These are phyloP conservation scores for Tiliacea citrago DNA, from an alignment of 2,888 invertebrate genomes.

Conservation along the genomic window DNA sequence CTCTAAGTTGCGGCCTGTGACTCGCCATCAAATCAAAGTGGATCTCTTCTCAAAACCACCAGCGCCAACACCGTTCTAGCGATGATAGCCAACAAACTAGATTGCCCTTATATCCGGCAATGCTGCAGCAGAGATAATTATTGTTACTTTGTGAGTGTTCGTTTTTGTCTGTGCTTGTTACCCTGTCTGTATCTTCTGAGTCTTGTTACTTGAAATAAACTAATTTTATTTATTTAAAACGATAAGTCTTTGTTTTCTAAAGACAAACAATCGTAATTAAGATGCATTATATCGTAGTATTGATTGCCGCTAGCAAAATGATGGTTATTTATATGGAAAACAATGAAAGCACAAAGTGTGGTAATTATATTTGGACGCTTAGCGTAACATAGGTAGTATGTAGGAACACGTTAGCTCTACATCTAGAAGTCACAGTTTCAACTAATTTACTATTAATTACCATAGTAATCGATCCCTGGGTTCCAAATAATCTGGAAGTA, in stretches of 20 bases:
- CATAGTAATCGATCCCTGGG: conserved; percentile 40
- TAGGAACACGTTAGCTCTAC: neutral
- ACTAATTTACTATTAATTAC: conserved; percentile 29
- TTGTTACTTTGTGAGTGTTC: no score
- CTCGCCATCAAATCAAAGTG: no score
- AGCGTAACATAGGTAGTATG: neutral
- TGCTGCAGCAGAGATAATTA: no score
- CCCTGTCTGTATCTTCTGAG: no score
- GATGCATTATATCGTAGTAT: conserved; percentile 8
- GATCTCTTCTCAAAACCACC: no score
- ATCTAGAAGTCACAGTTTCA: neutral
- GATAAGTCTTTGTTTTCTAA: neutral
- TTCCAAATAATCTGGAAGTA: conserved; percentile 57
- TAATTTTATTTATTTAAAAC: no score
- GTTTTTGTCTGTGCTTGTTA: no score
- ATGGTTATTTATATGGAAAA: conserved; percentile 10
- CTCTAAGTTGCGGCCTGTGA: no score
- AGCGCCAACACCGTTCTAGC: no score
- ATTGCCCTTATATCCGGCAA: no score
- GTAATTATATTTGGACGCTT: neutral
- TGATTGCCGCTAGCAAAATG: neutral
- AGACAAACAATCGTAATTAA: neutral
- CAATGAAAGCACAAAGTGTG: neutral
- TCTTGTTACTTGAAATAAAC: no score
- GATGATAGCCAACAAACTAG: no score